Evolutionary conservation across 2,888 invertebrate genomes (phyloP).

Genomic region (Tachystola acroxantha): DNA sequence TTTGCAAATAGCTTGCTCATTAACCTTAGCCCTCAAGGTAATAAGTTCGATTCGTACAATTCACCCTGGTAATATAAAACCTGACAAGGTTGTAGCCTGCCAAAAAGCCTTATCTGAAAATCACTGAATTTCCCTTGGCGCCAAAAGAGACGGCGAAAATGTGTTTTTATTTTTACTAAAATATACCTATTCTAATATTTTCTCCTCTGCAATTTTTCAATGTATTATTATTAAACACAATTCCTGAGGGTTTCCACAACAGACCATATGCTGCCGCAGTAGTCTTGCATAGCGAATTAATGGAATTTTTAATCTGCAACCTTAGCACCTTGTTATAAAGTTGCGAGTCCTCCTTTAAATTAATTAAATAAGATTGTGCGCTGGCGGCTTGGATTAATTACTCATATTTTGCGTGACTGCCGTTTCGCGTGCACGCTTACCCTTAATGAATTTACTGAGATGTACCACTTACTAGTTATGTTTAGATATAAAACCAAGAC

Average conservation of each 20-base stretch:
- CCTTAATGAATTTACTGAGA: slow-evolving; percentile 8
- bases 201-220: not conserved
- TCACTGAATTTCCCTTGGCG: no score
- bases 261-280: not conserved
- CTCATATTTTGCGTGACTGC: slow-evolving; percentile 8
- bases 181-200: no score
- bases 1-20: no score
- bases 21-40: no score
- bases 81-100: no score
- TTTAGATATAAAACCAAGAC: no score
- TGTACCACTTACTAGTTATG: not conserved
- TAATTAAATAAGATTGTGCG: slow-evolving; percentile 1
- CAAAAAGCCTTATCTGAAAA: no score
- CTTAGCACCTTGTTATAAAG: slow-evolving; percentile 1
- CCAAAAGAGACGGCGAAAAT: no score
- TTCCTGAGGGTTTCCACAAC: not conserved
- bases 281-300: not conserved
- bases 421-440: not conserved
- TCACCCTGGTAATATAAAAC: no score
- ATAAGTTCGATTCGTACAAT: no score
- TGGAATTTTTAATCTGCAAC: not conserved
- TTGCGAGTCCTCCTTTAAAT: not conserved
- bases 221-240: not conserved
- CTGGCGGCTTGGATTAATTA: slow-evolving; percentile 5
- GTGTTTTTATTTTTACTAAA: no score